These are phyloP conservation scores for Phrynocephalus versicolor DNA, from an alignment of 2,113 vertebrate genomes.

Conservation along the genomic window DNA sequence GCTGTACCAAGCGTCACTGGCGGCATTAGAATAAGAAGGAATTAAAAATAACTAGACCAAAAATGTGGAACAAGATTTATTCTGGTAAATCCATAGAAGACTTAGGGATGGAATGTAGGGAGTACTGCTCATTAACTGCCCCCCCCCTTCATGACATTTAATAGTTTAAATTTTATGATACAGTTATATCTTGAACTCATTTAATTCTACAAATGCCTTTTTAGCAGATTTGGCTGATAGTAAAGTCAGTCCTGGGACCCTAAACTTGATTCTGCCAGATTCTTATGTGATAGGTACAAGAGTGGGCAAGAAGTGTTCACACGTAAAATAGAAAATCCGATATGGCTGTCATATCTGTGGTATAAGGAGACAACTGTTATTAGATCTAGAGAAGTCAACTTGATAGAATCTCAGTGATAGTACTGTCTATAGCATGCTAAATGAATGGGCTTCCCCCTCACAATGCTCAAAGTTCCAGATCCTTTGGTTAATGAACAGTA, in stretches of 20 bases:
- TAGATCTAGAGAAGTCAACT: background rate
- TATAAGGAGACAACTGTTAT: background rate
- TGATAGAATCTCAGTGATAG: background rate
- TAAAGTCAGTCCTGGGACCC: background rate
- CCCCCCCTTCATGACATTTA: background rate
- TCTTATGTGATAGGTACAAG: background rate
- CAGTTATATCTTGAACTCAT: background rate
- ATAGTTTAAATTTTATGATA: background rate
- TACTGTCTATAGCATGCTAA: no score
- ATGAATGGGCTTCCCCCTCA: background rate
- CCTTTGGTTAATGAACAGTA: background rate
- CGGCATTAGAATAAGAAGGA: background rate
- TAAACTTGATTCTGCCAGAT: background rate
- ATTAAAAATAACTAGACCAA: slow-evolving; percentile 38
- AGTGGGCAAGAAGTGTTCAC: background rate
- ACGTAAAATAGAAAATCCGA: no score
- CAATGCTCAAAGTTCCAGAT: no score
- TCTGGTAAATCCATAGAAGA: slow-evolving; percentile 1
- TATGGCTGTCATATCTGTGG: background rate
- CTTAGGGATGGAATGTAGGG: background rate
- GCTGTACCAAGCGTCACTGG: no score
- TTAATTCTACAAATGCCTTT: background rate
- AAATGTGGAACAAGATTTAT: no score
- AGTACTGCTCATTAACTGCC: background rate
- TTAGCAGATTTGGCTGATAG: background rate